Base-by-base conservation (phyloP, 2,797 vertebrate genomes). In the Tiaroga cobitis region DNA sequence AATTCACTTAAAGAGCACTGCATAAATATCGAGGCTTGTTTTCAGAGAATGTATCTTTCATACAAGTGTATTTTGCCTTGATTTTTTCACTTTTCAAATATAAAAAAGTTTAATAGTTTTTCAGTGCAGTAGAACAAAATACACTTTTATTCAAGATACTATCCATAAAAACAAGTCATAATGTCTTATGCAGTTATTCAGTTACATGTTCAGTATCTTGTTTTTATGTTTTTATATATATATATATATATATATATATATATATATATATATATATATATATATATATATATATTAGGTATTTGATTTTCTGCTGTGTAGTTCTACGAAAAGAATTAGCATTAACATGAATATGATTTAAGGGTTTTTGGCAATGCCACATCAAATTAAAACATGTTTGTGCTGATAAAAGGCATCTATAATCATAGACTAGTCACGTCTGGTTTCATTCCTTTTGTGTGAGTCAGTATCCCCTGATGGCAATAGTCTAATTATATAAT, bases 401-500 rank as follows among this genome's bases (percentile, higher is more conserved):
- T 73, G 15, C 21, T 43, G 21, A 5, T 37, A 4, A 49, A 49
- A 65, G 41, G 41, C 29, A 65, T 51, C n/a, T 65, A 46, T 75
- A 37, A 61, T 65, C 70, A 46, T 65, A 65, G 81, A 19, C 69
- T 21, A 43, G 80, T 65, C 19, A 63, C 16, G 56, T 19, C 56
- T 74, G 70, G 39, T 49, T 74, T 74, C 29, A 74, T 82, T 75
- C 29, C 29, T 32, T 49, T 83, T 19, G 21, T 75, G 29, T 74
- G 80, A 73, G 46, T 81, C 80, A 70, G 67, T 26, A 26, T 56
- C 32, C 34, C 8, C 39, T 16, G 11, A 63, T 82, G 73, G 70
- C 54, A 74, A 74, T 10, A 74, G 70, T 63, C 54, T 82, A 82
- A 82, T 82, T 74, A 32, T 32, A 83, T 83, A 75, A 83, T 83